Evolutionary conservation across 2,797 vertebrate genomes (phyloP).

Genomic region (Gallinago solitaria): DNA sequence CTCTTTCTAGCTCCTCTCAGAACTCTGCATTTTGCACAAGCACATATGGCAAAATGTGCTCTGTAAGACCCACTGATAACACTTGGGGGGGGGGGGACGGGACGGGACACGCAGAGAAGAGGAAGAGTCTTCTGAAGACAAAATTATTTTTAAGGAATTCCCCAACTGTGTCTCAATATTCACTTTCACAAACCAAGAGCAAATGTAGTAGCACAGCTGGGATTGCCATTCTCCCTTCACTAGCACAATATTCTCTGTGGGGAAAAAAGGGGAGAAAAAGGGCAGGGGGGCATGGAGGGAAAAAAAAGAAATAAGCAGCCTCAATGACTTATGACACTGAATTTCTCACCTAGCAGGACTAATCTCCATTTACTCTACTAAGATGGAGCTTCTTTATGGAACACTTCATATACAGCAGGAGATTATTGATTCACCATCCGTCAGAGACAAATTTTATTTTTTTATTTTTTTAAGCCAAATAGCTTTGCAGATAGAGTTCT

Average conservation of each 20-base stretch:
- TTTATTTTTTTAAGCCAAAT: not conserved
- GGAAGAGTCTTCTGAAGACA: not conserved
- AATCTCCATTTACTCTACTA: conserved; percentile 10
- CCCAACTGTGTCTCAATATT: not conserved
- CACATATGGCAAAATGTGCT: accelerated
- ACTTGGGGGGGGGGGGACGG: accelerated
- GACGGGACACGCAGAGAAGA: accelerated
- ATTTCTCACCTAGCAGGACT: conserved; percentile 23
- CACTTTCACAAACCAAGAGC: not conserved
- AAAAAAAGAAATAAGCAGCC: not conserved
- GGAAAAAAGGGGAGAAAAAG: not conserved
- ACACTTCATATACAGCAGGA: conserved; percentile 1
- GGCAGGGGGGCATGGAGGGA: not conserved
- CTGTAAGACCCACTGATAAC: not conserved
- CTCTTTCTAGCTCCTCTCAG: not conserved
- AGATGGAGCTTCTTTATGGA: conserved; percentile 21
- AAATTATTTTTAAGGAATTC: not conserved
- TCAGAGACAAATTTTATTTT: not conserved
- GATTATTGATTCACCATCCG: conserved; percentile 44
- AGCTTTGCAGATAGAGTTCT: conserved; percentile 24
- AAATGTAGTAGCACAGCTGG: not conserved
- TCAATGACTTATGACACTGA: not conserved
- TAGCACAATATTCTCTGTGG: not conserved
- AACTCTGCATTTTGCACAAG: not conserved
- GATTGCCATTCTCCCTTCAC: not conserved